Evolutionary conservation across 2,797 vertebrate genomes (phyloP), one percentile per base, ranked within the genome.

Genomic region (Champsocephalus gunnari): DNA sequence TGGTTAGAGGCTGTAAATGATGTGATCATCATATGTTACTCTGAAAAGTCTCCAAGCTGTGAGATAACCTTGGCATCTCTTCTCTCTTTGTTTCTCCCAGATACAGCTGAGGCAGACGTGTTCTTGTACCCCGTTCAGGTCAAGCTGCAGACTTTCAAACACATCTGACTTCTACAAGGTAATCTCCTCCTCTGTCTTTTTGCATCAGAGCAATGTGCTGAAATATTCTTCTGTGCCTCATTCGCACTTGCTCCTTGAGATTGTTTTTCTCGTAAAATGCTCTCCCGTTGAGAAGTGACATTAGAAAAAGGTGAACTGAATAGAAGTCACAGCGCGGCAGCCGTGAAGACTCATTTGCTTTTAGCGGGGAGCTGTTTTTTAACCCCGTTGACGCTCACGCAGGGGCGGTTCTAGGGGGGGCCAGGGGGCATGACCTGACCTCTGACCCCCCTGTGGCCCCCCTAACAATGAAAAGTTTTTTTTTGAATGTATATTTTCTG

Each of bases 141-240:
- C 81, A 68, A 66, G 69, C 84, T 72, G 69, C 86, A 72, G 79
- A 75, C 60, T 48, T 13, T 28, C 73, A 84, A 76, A 79, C 63
- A 48, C 89, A 28, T 89, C 88, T 90, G 85, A 93, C 69, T 86
- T 81, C 71, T 60, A 56, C 69, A 77, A 93, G 92, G 93, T 94
- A 92, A 73, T 50, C 51, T n/a, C 48, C 63, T 11, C 21, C 11
- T 66, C n/a, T 58, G 1, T 63, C 2, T 45, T n/a, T 61, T 43
- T 58, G 17, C 49, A 55, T 47, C 10, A 53, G 32, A 56, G 48
- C 28, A 48, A 24, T 57, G 21, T 55, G 21, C 16, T 32, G 8
- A 48, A 48, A 56, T 49, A 10, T 8, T 5, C 21, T 32, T 41
- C 38, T 53, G 16, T 53, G 32, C 53, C 21, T 61, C 7, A 54